Percentiles rank a stretch among this genome's conserved stretches.
These are phyloP conservation scores for Opisthograptis luteolata DNA, from an alignment of 2,888 invertebrate genomes.

Conservation along the genomic window DNA sequence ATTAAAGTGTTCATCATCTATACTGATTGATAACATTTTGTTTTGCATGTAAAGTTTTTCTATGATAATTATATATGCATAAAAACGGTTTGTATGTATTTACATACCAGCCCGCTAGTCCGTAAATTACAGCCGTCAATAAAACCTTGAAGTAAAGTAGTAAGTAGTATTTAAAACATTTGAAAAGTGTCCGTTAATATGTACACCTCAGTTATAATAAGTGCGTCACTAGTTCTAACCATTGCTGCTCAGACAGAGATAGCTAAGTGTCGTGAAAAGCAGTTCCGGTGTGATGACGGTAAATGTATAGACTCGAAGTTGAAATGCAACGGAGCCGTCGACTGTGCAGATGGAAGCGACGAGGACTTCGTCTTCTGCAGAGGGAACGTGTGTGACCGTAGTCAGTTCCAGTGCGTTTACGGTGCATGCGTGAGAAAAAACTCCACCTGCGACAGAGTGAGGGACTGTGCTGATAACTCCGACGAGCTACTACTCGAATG, in stretches of 20 bases:
- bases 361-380: constrained; percentile 29
- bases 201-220: background rate
- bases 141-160: too few relatives aligned
- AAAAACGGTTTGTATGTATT: too few relatives aligned
- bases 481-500: constrained; percentile 25
- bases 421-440: constrained; percentile 13
- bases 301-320: constrained; percentile 10
- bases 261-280: constrained; percentile 7
- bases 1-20: too few relatives aligned
- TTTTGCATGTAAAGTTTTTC: too few relatives aligned
- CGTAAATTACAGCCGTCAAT: too few relatives aligned
- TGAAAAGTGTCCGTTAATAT: background rate
- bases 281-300: constrained; percentile 23
- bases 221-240: background rate
- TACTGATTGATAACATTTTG: too few relatives aligned
- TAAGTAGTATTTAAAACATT: background rate
- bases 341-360: constrained; percentile 30
- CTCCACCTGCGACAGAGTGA: constrained; percentile 18
- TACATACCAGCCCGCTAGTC: too few relatives aligned
- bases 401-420: constrained; percentile 17
- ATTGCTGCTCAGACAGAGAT: background rate
- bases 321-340: constrained; percentile 23
- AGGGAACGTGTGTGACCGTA: constrained; percentile 13
- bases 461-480: constrained; percentile 20
- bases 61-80: too few relatives aligned